phyloP scores from a whole-genome alignment of 2,797 vertebrate genomes.

The Aeoliscus strigatus region DNA sequence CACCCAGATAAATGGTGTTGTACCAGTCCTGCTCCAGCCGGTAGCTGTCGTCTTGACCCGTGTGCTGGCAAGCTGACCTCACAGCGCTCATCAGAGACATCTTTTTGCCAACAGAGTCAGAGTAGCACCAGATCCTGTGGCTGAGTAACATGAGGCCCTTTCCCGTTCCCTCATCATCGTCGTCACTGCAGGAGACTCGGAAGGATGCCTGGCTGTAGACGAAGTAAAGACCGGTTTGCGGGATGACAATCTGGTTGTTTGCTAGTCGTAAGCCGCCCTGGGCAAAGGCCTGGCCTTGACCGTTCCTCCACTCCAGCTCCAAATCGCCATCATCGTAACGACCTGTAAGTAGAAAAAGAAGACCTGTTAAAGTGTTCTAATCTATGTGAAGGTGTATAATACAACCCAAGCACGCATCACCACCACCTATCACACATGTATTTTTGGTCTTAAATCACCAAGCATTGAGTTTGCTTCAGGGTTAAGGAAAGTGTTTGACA shows the following conservation, averaged over 20 bases:
- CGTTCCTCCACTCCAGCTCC: slow-evolving; percentile 51
- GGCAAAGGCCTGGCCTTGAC: slow-evolving; percentile 62
- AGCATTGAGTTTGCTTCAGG: no score
- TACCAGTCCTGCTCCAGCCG: slow-evolving; percentile 49
- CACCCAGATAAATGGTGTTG: slow-evolving; percentile 72
- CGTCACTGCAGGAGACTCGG: slow-evolving; percentile 44
- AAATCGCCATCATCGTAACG: slow-evolving; percentile 10
- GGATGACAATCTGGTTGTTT: slow-evolving; percentile 63
- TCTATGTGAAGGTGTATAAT: no score
- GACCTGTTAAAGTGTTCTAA: not conserved
- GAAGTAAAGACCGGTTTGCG: slow-evolving; percentile 66
- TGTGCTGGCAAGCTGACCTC: slow-evolving; percentile 62
- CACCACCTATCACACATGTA: no score
- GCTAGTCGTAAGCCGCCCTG: slow-evolving; percentile 59
- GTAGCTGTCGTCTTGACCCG: not conserved
- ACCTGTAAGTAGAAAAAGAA: slow-evolving; percentile 16
- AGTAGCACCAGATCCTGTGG: slow-evolving; percentile 60
- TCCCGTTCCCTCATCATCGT: fast-evolving
- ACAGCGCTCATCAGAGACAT: slow-evolving; percentile 58
- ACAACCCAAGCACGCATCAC: no score
- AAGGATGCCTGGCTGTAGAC: slow-evolving; percentile 79
- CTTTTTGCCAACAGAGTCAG: slow-evolving; percentile 29
- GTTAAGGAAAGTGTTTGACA: no score
- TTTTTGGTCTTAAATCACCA: no score
- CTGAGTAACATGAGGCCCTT: slow-evolving; percentile 36